Evolutionary conservation across 2,113 vertebrate genomes (phyloP), one percentile per base, ranked within the genome.

Genomic region (Ceuthmochares aereus): DNA sequence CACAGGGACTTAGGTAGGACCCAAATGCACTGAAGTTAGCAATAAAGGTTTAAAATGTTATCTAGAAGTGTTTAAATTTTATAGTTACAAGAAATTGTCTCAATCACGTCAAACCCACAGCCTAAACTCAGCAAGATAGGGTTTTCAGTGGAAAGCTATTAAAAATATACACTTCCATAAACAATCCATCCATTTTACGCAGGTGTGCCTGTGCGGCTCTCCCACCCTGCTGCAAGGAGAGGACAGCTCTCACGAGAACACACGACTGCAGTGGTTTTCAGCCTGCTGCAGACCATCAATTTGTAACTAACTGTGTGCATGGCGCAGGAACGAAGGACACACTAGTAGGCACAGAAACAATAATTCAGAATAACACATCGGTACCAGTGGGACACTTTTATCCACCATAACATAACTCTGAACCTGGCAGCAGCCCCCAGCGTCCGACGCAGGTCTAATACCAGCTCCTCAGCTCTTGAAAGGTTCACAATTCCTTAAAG

Each of bases 401-500:
- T 10, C 40, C 79, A 22, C 76, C 63, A 55, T 7, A 54, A 69
- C 11, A 3, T 47, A 75, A 63, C 66, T 27, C 79, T n/a, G 47
- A 29, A 54, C 34, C 14, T 66, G 4, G 19, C 45, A 55, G 60
- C 84, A 92, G 84, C 34, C 54, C 42, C 47, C 59, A 19, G 59
- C 68, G 62, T 64, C 60, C 64, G 82, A 67, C 6, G 8, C 93
- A 79, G 78, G 84, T 92, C 84, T 62, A 59, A 12, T 6, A 36
- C 15, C 36, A 29, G 63, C 40, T 60, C 43, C 79, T 10, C 84
- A 86, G 67, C 91, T 76, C 87, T 73, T 43, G 56, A 84, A 96
- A 92, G 56, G 77, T 58, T 93, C 51, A 21, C 9, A 16, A 62
- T 79, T 93, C 91, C 85, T 87, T 87, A 59, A 90, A 91, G 40